These are phyloP conservation scores for Tetramorium alpestre DNA, from an alignment of 1,140 invertebrate genomes.

Conservation along the genomic window DNA sequence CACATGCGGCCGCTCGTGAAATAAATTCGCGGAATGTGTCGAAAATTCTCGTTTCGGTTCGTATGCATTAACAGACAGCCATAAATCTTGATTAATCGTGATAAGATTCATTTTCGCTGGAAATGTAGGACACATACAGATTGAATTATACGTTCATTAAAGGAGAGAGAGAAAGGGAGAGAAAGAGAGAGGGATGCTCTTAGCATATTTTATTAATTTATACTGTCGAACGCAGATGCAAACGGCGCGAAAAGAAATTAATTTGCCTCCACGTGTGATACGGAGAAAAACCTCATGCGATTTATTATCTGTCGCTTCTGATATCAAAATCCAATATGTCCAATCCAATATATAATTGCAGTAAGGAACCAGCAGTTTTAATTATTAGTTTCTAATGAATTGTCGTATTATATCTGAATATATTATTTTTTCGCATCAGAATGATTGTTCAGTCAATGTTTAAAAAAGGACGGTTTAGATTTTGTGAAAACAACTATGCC, in stretches of 20 bases:
- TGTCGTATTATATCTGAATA: not conserved
- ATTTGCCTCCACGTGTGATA: not conserved
- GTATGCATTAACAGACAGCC: conserved; percentile 8
- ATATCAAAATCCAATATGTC: not conserved
- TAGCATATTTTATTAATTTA: conserved; percentile 15
- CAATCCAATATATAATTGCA: not conserved
- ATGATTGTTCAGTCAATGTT: not conserved
- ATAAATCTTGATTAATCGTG: conserved; percentile 29
- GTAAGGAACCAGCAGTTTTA: not conserved
- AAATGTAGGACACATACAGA: conserved; percentile 21
- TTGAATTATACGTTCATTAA: conserved; percentile 32
- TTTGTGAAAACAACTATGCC: not conserved
- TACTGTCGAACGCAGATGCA: not conserved
- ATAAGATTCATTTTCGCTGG: conserved; percentile 27
- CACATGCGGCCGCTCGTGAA: not conserved
- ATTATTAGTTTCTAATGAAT: not conserved
- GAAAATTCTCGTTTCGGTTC: not conserved
- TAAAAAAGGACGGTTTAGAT: not conserved
- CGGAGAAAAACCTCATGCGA: not conserved
- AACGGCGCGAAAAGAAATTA: not conserved
- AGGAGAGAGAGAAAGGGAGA: not conserved
- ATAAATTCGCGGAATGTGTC: not conserved
- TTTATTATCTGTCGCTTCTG: not conserved
- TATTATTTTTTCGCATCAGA: not conserved
- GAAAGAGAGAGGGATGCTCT: not conserved